These are phyloP conservation scores for Gila robusta DNA, from an alignment of 2,797 vertebrate genomes.

Conservation along the genomic window DNA sequence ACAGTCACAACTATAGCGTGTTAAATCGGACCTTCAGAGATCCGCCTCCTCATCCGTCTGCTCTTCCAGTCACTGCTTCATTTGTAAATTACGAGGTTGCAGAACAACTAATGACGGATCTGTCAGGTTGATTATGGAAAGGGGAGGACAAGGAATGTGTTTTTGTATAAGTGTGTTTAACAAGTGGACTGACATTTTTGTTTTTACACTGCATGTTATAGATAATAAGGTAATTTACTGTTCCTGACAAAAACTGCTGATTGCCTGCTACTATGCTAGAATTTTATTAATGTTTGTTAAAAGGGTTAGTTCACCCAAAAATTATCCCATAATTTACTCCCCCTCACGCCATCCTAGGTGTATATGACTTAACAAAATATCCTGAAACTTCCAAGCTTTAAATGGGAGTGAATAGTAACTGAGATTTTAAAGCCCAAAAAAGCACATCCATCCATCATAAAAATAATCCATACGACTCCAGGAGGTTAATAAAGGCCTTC, in stretches of 20 bases:
- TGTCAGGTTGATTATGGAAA: background rate
- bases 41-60: slow-evolving; percentile 10
- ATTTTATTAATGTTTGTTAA: background rate
- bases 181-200: background rate
- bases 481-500: too few species aligned
- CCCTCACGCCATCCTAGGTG: too few species aligned
- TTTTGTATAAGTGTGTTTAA: background rate
- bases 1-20: slow-evolving; percentile 38
- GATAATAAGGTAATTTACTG: background rate
- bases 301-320: too few species aligned
- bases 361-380: too few species aligned
- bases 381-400: too few species aligned
- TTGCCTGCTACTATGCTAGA: too few species aligned
- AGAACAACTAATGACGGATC: background rate
- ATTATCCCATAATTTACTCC: too few species aligned
- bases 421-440: too few species aligned
- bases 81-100: background rate
- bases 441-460: too few species aligned
- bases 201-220: background rate
- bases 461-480: too few species aligned
- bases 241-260: background rate
- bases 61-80: slow-evolving; percentile 24
- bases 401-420: too few species aligned
- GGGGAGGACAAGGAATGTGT: background rate
- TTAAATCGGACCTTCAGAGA: slow-evolving; percentile 34